Base-by-base conservation (phyloP, 2,797 vertebrate genomes). In the Siniperca undulata region DNA sequence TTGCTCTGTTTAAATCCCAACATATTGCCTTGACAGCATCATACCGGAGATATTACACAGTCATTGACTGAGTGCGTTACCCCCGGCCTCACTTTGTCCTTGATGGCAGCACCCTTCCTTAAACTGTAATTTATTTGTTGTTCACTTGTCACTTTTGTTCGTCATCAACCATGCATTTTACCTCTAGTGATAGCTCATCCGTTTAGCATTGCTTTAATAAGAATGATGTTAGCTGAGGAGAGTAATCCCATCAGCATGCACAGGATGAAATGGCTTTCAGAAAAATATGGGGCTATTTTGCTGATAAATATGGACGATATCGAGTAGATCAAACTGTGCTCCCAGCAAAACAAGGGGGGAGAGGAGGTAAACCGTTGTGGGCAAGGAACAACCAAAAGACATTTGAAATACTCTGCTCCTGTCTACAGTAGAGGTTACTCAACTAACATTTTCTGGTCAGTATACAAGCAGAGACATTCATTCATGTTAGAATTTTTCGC, bases 61-160 rank as follows among this genome's bases (percentile, higher is more conserved):
- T 80, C 88, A 81, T 50, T 89, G 88, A 81, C 52, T 60, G 83
- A 92, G 82, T 81, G 74, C 17, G 62, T 82, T 90, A 81, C 84
- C 84, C 74, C 70, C 69, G 72, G 81, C 84, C 86, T 85, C 73
- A 80, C 85, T 91, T 85, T 91, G 89, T 91, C 92, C 90, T 92
- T 91, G 84, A 89, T 89, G 89, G 86, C 89, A 84, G 90, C 81
- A 68, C 88, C 86, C 81, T 52, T 77, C 83, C 87, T 92, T 88
- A 89, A 91, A 88, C 83, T 79, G 80, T 86, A 89, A 91, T 90
- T 87, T 88, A 88, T 92, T 84, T 92, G 90, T 86, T 91, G 89
- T 89, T 91, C 79, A 87, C 91, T 90, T 86, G 90, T 93, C 87
- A 89, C 82, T 91, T 91, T 78, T 89, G 83, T 78, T 89, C 65